Base-by-base conservation (phyloP, 1,140 invertebrate genomes). In the Parasteatoda tepidariorum region DNA sequence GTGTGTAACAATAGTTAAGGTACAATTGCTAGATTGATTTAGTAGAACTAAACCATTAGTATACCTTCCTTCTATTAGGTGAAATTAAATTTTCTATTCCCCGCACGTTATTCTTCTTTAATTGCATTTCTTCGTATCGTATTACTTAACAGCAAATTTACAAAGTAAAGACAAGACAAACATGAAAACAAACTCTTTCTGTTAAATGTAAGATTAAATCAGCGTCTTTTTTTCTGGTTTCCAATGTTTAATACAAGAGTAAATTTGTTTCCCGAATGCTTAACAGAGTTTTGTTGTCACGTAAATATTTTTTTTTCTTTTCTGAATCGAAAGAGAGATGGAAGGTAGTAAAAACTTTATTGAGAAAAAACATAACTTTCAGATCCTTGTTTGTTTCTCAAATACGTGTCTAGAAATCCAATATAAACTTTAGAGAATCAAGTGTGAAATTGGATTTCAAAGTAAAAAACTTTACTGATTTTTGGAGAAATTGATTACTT, bases 301-400 rank as follows among this genome's bases (percentile, higher is more conserved):
- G 11, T 61, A 24, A 26, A 61, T 59, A 7, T 59, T 59, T 59
- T n/a, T 9, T 22, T 26, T 22, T 26, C 57, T 59, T 1, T 59
- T 59, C 24, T 59, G 57, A 75, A 75, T 61, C 41, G 38, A 41
- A 75, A 30, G 18, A 7, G 34, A 2, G 62, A 30, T 31, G 13
- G 41, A 30, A 75, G 26, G 9, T 48, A 75, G 33, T 31, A 75
- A 33, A 73, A 73, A 55, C 26, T 13, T 6, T 41, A 33, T 73
- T 7, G 48, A 31, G 31, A 48, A 68, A n/a, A 33, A 33, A 33
- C 2, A 38, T 15, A 38, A 62, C 54, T 38, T 48, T 75, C 34
- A 34, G 38, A 57, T 62, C 57, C 59, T 75, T 75, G 26, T 75
- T 75, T 75, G 70, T 73, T 75, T 28, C 61, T 75, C 38, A 75